These are phyloP conservation scores for Agrotis clavis DNA, from an alignment of 2,888 invertebrate genomes.

Conservation along the genomic window DNA sequence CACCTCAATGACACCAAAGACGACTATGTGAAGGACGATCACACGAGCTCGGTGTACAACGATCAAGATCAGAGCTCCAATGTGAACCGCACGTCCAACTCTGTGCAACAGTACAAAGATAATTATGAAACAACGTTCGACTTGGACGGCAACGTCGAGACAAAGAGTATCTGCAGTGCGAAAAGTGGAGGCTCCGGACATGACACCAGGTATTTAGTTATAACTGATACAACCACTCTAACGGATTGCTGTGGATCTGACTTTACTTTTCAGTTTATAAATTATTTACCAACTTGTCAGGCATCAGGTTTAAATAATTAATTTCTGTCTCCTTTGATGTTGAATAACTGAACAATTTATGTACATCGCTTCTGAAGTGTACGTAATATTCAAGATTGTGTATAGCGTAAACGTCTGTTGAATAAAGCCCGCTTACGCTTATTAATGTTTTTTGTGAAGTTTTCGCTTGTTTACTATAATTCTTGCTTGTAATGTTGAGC, in stretches of 20 bases:
- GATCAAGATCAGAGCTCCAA: conserved; percentile 81
- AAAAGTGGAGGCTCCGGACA: conserved; percentile 95
- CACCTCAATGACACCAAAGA: conserved; percentile 85
- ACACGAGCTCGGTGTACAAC: conserved; percentile 81
- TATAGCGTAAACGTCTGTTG: conserved; percentile 36
- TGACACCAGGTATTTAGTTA: conserved; percentile 93
- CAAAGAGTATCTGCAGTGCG: conserved; percentile 96
- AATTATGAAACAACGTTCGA: conserved; percentile 97
- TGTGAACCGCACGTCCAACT: conserved; percentile 78
- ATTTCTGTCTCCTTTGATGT: conserved; percentile 39
- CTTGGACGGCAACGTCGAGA: conserved; percentile 97
- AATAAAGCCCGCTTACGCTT: conserved; percentile 45
- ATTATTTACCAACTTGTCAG: conserved; percentile 48
- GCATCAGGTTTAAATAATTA: conserved; percentile 48
- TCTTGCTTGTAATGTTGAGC: conserved; percentile 26
- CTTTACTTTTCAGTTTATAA: conserved; percentile 48
- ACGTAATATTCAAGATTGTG: conserved; percentile 31
- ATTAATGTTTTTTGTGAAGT: conserved; percentile 42
- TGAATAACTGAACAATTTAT: conserved; percentile 52
- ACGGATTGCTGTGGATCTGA: conserved; percentile 52
- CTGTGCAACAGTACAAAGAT: conserved; percentile 91
- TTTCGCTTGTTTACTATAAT: conserved; percentile 35
- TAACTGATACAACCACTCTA: conserved; percentile 49
- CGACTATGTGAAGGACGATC: conserved; percentile 82
- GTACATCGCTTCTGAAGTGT: conserved; percentile 37